Evolutionary conservation across 1,140 invertebrate species (phyloP).

Genomic region (Tetragonula clypearis): DNA sequence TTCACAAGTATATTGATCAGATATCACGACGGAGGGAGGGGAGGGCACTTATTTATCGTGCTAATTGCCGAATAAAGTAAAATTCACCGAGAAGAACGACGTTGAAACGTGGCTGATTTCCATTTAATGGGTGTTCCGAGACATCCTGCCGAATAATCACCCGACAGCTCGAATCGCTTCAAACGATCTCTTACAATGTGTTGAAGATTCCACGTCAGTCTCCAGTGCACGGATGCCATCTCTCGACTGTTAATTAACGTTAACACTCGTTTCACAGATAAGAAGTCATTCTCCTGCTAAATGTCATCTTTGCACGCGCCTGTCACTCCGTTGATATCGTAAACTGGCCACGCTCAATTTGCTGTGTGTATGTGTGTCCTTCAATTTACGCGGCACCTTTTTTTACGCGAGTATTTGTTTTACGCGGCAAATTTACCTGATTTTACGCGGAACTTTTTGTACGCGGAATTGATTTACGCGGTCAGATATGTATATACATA

Average conservation of each 20-base stretch:
- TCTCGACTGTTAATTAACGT: slow-evolving; percentile 6
- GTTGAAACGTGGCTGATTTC: slow-evolving; percentile 4
- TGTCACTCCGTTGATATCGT: not conserved
- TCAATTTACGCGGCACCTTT: too few relatives aligned
- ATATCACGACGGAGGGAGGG: too few relatives aligned
- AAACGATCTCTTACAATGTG: not conserved
- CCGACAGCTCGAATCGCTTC: not conserved
- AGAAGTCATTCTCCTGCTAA: not conserved
- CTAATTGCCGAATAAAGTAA: not conserved
- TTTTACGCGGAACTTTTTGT: too few relatives aligned
- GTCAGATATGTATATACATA: too few relatives aligned
- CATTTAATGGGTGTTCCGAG: not conserved
- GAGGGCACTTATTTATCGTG: not conserved
- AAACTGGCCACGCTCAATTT: not conserved
- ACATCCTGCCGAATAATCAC: not conserved
- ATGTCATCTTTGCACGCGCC: not conserved
- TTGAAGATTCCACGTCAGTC: slow-evolving; percentile 9
- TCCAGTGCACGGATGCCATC: not conserved
- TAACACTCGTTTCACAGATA: not conserved
- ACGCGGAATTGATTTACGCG: too few relatives aligned
- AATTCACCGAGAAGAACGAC: too few relatives aligned
- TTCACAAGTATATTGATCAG: not conserved
- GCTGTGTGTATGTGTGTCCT: too few relatives aligned
- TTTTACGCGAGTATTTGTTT: too few relatives aligned
- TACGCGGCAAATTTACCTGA: too few relatives aligned